phyloP scores from a whole-genome alignment of 1,140 invertebrate genomes.

The Drosophila sulfurigaster region DNA sequence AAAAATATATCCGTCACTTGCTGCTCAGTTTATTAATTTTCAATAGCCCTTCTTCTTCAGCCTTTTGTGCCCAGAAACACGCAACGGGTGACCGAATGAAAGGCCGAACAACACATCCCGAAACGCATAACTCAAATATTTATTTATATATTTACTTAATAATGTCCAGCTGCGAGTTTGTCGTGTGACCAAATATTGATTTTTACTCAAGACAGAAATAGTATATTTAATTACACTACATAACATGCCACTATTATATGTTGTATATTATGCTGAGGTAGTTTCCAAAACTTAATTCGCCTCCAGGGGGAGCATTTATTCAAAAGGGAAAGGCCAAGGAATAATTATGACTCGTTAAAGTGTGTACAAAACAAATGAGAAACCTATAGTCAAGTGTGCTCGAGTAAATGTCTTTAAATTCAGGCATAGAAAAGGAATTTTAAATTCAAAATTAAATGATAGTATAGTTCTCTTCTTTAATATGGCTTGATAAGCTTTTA shows the following conservation, averaged over 20 bases:
- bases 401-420: no score
- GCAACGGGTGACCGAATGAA: constrained; percentile 26
- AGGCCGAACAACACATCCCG: background rate
- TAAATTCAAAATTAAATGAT: no score
- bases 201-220: constrained; percentile 21
- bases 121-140: constrained; percentile 30
- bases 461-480: no score
- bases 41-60: constrained; percentile 21
- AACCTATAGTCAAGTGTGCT: no score
- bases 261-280: constrained; percentile 9
- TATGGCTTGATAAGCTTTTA: no score
- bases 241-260: constrained; percentile 13
- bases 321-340: background rate
- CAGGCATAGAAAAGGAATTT: no score
- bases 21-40: constrained; percentile 55
- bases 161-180: constrained; percentile 29
- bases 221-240: constrained; percentile 24
- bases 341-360: background rate
- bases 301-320: background rate
- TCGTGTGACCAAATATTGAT: constrained; percentile 18
- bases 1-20: constrained; percentile 28
- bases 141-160: constrained; percentile 42
- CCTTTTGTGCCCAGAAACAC: constrained; percentile 7
- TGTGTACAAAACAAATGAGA: no score
- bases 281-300: background rate